Evolutionary conservation across 2,888 invertebrate species (phyloP), one percentile per base, ranked within the genome.

Genomic region (Drosophila tanythrix): DNA sequence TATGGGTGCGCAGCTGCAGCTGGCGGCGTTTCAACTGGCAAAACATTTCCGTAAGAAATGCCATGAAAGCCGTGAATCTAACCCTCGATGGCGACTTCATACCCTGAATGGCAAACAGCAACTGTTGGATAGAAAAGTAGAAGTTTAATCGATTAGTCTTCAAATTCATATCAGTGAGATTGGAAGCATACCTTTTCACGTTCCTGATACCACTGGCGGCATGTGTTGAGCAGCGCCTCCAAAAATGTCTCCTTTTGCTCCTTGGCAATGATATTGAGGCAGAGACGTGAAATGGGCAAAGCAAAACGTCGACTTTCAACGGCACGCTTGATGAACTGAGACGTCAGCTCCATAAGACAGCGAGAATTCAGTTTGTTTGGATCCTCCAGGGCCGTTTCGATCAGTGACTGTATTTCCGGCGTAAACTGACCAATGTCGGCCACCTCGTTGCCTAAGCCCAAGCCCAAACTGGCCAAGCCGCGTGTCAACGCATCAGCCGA

Each of bases 191-290:
- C 94, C 93, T 96, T 95, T 83, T 96, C 96, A 43, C 96, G 94
- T 93, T 98, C 97, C 92, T 97, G 97, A 93, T 97, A 98, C 96
- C 96, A 97, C 93, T 97, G 97, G 92, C 97, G 97, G 93, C 97
- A 97, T 48, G 96, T 97, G 93, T 98, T 98, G 81, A 98, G 94
- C 81, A 98, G 94, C 43, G 97, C 97, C 94, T 98, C 98, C 87
- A 98, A 94, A 93, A 98, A 98, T 50, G 97, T 98, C 94, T 97
- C 97, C 81, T 96, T 96, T 88, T 95, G 95, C 94, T 98, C 98
- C 92, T 96, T 96, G 94, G 97, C 97, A 82, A 97, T 97, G 58
- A 98, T 97, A 70, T 96, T 95, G 88, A 97, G 96, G 93, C 97
- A 98, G 79, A 97, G 94, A 75, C 97, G 96, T 13, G 98, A 97